Evolutionary conservation across 2,888 invertebrate genomes (phyloP), one percentile per base, ranked within the genome.

Genomic region (Octonoba sinensis): DNA sequence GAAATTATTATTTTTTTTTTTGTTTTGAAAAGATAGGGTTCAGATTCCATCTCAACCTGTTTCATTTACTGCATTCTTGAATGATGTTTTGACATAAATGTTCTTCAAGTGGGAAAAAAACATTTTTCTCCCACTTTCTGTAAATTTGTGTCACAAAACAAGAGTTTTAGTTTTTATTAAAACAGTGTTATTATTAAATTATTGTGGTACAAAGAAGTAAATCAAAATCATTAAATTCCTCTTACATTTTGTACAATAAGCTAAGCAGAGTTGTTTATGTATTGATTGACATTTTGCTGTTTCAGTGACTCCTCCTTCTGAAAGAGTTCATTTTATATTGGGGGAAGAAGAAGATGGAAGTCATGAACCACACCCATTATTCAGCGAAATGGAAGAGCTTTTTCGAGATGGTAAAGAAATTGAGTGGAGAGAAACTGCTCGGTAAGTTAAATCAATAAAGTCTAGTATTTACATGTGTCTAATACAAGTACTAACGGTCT

Each of bases 381-480:
- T 99, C 91, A 96, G 97, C 73, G 99, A 99, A 91, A 96, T 99
- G 96, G 97, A 96, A 87, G 96, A 97, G 87, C 91, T 99, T 86
- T 93, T 94, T 57, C 92, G 92, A 36, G 93, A 93, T 60, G 94
- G 94, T 84, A 86, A 86, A 16, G 95, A 96, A 86, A 92, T 95
- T 88, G 96, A 98, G 90, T 89, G 89, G 89, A 87, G 88, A 74
- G 89, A 89, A 85, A 88, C 88, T 27, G 89, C 89, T 67, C 87
- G 89, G 89, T 89, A 84, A 60, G 56, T 64, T n/a, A n/a, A n/a
- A n/a, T n/a, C 16, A 20, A 51, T 11, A 27, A n/a, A n/a, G n/a
- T n/a, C n/a, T n/a, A n/a, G n/a, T n/a, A n/a, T n/a, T n/a, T n/a
- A n/a, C n/a, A n/a, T n/a, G n/a, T n/a, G n/a, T n/a, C n/a, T n/a